A percentile compares a stretch with the other conserved stretches of the same genome.
Conservation (phyloP, 2,113 vertebrate species). For the Sorex araneus region DNA sequence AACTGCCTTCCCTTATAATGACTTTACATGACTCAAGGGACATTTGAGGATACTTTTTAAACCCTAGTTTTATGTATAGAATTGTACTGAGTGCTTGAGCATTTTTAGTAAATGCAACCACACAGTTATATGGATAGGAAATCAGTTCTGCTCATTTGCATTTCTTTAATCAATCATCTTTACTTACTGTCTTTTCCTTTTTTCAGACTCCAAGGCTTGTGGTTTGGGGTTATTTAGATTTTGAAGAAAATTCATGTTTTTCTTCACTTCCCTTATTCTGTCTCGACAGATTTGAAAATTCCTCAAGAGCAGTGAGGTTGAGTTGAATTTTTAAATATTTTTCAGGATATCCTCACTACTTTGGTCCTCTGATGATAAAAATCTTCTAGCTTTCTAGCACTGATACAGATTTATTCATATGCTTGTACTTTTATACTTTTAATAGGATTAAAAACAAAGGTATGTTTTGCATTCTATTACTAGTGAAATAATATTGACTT, state of each 20-base stretch:
- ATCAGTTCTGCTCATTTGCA: background rate
- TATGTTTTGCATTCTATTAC: background rate
- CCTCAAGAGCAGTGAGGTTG: background rate
- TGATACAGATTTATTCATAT: background rate
- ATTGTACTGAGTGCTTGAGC: conserved; percentile 13
- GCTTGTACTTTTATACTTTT: conserved; percentile 23
- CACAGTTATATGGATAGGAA: background rate
- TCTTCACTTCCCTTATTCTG: background rate
- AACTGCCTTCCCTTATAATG: background rate
- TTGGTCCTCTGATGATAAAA: background rate
- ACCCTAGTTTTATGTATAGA: background rate
- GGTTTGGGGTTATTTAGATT: conserved; percentile 38
- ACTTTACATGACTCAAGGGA: background rate
- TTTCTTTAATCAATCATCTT: background rate
- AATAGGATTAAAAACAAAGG: conserved; percentile 1
- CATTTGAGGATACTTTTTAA: background rate
- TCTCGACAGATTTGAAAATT: conserved; percentile 36
- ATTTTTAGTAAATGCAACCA: background rate
- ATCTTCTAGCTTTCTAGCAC: background rate
- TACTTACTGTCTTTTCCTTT: background rate
- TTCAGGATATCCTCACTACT: conserved; percentile 39
- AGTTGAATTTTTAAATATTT: conserved; percentile 50
- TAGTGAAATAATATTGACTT: conserved; percentile 51
- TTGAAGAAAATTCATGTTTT: conserved; percentile 31
- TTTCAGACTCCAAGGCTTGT: conserved; percentile 32